phyloP scores from a whole-genome alignment of 2,888 invertebrate species.

The Digitonthophagus gazella region DNA sequence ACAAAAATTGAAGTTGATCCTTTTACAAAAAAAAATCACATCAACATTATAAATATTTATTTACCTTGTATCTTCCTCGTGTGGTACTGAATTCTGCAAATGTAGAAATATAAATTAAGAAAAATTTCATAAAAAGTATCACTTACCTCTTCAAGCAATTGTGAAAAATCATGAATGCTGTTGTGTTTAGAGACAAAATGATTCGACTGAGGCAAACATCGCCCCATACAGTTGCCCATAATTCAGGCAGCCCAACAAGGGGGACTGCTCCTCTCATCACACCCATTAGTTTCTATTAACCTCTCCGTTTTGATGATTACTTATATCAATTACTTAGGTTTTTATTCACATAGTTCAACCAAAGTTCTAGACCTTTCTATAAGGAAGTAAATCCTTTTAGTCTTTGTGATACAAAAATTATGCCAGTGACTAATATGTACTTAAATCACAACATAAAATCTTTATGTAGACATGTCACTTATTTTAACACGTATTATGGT shows the following conservation, averaged over 20 bases:
- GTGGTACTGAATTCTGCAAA: constrained; percentile 23
- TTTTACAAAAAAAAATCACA: constrained; percentile 14
- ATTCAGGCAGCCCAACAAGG: constrained; percentile 42
- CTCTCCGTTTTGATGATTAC: constrained; percentile 26
- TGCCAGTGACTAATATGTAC: background rate
- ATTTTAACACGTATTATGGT: background rate
- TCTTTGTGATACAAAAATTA: background rate
- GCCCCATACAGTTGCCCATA: constrained; percentile 56
- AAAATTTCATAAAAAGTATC: too few relatives aligned
- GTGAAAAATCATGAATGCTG: constrained; percentile 38
- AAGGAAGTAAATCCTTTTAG: background rate
- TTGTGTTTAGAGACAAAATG: constrained; percentile 32
- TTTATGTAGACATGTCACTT: background rate
- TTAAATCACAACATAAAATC: background rate
- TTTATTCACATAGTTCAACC: background rate
- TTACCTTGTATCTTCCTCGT: constrained; percentile 31
- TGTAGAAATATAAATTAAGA: too few relatives aligned
- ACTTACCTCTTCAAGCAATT: constrained; percentile 29
- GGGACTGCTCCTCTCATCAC: constrained; percentile 45
- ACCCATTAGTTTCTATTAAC: constrained; percentile 42
- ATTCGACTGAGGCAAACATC: constrained; percentile 49
- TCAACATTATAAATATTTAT: constrained; percentile 9
- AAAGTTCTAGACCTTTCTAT: background rate
- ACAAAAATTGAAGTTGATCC: background rate
- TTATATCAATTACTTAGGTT: too few relatives aligned